Base-by-base conservation (phyloP, 1,140 invertebrate species). In the Pissodes strobi region DNA sequence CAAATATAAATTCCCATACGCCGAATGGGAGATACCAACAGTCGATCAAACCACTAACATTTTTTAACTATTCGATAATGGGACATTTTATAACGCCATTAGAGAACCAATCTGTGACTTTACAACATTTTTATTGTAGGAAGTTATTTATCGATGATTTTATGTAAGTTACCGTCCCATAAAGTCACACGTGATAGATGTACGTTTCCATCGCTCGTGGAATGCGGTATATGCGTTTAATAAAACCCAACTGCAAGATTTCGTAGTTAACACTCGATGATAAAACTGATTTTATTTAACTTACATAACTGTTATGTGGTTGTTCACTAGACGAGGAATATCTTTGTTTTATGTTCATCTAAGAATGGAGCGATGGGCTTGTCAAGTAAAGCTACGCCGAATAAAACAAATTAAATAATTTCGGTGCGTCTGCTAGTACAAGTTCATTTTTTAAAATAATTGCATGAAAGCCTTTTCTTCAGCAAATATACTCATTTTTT, bases 121-220 rank as follows among this genome's bases (percentile, higher is more conserved):
- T 59, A 59, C 56, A 59, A 48, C 56, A 48, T 59, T 59, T 46
- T 59, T 59, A 59, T 59, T 46, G 56, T 37, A 0, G 10, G 56
- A 34, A 59, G 38, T 48, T 48, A 59, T 59, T 59, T 59, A 59
- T 59, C 43, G 56, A 37, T 38, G 12, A 59, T 48, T 59, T 48
- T 37, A 15, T 37, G 4, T 18, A 12, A 38, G 18, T 18, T 21
- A 46, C 10, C 18, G 43, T n/a, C 10, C 18, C 13, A 46, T 46
- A 21, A 46, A 46, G n/a, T 23, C 18, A 23, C 18, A 46, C 8
- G 18, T 21, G 5, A 18, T 46, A 18, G 9, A 46, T 21, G 6
- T 19, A 46, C n/a, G 15, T 19, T 17, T 46, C n/a, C 21, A 17
- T 19, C 17, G 6, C 43, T n/a, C 43, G n/a, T 19, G 43, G 18